Evolutionary conservation across 2,113 vertebrate species (phyloP), one percentile per base, ranked within the genome.

Genomic region (Glareola pratincola): DNA sequence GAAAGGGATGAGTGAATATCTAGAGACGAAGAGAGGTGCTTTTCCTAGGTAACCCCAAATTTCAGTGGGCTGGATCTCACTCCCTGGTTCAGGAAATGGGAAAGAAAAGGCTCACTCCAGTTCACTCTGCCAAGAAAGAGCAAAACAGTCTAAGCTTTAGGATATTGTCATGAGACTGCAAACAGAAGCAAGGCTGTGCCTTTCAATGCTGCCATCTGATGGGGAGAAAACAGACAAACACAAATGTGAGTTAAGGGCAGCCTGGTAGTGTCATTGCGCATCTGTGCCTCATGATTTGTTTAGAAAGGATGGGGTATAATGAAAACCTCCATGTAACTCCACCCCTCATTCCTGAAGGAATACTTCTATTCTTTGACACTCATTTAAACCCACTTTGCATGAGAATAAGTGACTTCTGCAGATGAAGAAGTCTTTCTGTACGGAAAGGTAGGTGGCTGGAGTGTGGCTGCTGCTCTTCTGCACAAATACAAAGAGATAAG

Each of bases 1-100:
- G 96, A 99, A 99, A 96, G 98, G 98, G 54, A 98, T 99, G 93
- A 99, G 98, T 91, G 98, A 99, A 68, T 99, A 99, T 94, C 96
- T 99, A 97, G 99, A 99, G 98, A 99, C 97, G 45, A 99, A 99
- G 91, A 96, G 98, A 95, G 60, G 90, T 0, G 90, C 98, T 82
- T 99, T 99, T 92, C 99, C 99, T 93, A 99, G 99, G 99, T 99
- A 94, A 88, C 76, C 15, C 20, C 43, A 30, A 34, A 77, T 62
- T 69, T 82, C 81, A 76, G 41, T 36, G 32, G 23, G 64, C 72
- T 82, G 57, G 47, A 71, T 85, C 13, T 36, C 12, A 18, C 20
- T 63, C n/a, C 19, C 14, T 76, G 22, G n/a, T 90, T 90, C 66
- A 68, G 79, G n/a, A 88, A 87, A 72, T 37, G 47, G 7, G 26